Base-by-base conservation (phyloP, 2,797 vertebrate species). In the Threskiornis aethiopicus region DNA sequence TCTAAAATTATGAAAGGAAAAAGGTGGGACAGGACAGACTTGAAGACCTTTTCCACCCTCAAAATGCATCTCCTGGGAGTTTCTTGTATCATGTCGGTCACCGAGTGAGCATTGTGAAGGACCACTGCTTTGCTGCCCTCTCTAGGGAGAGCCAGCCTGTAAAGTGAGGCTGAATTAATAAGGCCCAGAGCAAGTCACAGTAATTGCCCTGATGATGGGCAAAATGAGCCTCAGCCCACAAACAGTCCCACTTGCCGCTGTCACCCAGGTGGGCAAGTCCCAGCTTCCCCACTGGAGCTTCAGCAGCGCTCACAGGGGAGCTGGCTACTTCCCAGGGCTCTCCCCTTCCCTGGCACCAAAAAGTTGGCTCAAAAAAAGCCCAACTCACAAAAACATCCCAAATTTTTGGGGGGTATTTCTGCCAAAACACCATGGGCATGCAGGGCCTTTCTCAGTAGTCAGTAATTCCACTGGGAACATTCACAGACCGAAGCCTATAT, bases 171-270 rank as follows among this genome's bases (percentile, higher is more conserved):
- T 88, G 59, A 39, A 21, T 35, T 69, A 41, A 52, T 39, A 41
- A 71, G 13, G 12, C 57, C 46, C 58, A 16, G 46, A 77, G 16
- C 39, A 42, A 29, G 16, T 42, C 42, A 44, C 16, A 2, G 35
- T 31, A 42, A 84, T 55, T 39, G 26, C 16, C 49, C 61, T 41
- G 19, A 11, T 1, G 1, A n/a, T 16, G 46, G 31, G 15, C 33
- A 91, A 46, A 76, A 46, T 2, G 54, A 39, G 13, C 35, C 46
- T 22, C 71, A 93, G n/a, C 33, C 47, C 51, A 49, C 0, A 0
- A 37, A 31, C 0, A 3, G 52, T 24, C 22, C 81, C 37, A 5
- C 15, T 55, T 0, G 0, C 26, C 1, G 1, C 9, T n/a, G 12
- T 16, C n/a, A 16, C 31, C 35, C 10, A 5, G 9, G 21, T 35